Evolutionary conservation across 2,113 vertebrate species (phyloP), one percentile per base, ranked within the genome.

Genomic region (Calyptomena viridis): DNA sequence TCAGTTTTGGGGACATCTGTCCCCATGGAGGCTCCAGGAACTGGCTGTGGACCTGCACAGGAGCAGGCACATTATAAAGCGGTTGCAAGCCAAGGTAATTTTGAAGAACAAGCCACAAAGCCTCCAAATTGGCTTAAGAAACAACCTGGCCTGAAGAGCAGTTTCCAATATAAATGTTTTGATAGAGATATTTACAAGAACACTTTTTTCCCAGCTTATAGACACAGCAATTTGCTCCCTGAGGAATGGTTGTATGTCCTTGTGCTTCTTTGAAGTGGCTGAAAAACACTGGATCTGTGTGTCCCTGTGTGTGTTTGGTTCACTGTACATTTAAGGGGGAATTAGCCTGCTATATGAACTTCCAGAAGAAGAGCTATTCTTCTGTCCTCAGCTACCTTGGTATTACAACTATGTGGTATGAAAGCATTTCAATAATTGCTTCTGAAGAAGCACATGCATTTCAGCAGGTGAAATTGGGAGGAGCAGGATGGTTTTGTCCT

Each of bases 111-210:
- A 25, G 5, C 7, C 31, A 33, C 30, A 33, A 63, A 81, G 31
- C 22, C 37, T 81, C 91, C 42, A 56, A 39, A 37, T 0, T 62
- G 49, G 30, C 1, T 55, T 52, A 14, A 60, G 18, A 59, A 75
- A 42, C 0, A 3, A 19, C 23, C 24, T 46, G 35, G 21, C 14
- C 59, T 28, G 59, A 71, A 50, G 53, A 78, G 24, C 0, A 0
- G 9, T 78, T 87, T 79, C 52, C 17, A 13, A 0, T 40, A 63
- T 9, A 53, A 30, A 17, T 13, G 56, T 64, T n/a, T 47, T 40
- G 35, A 55, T 15, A 21, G 50, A 80, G 37, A 27, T 49, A 9
- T 59, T 86, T 50, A 77, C 1, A 0, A 44, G 50, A 11, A 63
- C 6, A 25, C 0, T 52, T 62, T 66, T 63, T 35, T 2, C 17